phyloP scores from a whole-genome alignment of 2,113 vertebrate species.

The Muntiacus muntjak region DNA sequence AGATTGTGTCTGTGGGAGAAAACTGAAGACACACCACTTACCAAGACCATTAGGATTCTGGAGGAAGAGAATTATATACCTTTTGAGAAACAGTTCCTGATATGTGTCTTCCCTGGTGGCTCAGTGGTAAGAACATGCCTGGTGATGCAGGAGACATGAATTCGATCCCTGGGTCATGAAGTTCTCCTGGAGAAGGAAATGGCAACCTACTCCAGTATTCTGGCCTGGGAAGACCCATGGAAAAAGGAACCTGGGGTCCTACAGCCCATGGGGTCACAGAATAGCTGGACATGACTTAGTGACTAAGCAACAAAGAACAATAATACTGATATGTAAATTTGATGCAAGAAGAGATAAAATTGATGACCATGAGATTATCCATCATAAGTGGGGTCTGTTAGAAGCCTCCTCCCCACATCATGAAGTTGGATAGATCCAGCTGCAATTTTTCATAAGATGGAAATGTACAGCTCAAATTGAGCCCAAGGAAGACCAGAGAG shows the following conservation, averaged over 20 bases:
- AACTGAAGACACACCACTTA: not conserved
- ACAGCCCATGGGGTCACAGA: not conserved
- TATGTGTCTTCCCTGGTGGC: not conserved
- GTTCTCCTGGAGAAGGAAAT: not conserved
- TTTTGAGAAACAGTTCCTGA: not conserved
- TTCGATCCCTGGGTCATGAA: not conserved
- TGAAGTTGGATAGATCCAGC: not conserved
- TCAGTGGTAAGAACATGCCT: not conserved
- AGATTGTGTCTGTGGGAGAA: not conserved
- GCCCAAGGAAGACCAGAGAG: not conserved
- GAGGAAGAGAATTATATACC: not conserved
- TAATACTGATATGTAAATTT: not conserved
- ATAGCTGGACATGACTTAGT: not conserved
- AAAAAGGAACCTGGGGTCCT: not conserved
- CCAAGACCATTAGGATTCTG: not conserved
- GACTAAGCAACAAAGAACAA: not conserved
- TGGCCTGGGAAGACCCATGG: not conserved
- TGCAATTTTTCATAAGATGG: not conserved
- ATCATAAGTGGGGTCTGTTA: not conserved
- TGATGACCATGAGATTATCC: not conserved
- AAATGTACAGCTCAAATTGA: not conserved
- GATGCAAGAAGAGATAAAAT: not conserved
- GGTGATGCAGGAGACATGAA: not conserved
- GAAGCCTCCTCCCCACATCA: not conserved
- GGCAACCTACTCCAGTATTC: not conserved